Percentiles rank a stretch among this genome's conserved stretches.
These are phyloP conservation scores for Sesia bembeciformis DNA, from an alignment of 2,888 invertebrate species.

Conservation along the genomic window DNA sequence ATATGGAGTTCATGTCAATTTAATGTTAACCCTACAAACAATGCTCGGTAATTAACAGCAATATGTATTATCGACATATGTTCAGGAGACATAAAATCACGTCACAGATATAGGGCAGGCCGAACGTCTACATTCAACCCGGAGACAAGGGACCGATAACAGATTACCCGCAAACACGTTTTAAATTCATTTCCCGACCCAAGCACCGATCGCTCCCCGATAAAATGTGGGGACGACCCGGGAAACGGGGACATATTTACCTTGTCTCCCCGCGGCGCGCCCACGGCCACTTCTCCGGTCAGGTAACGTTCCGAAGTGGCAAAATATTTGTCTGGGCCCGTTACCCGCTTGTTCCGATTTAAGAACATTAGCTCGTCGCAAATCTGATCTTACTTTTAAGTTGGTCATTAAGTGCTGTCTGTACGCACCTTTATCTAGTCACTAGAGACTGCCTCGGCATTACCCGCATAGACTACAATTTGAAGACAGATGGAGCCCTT, in stretches of 20 bases:
- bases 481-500: too few relatives aligned
- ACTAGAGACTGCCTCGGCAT: too few relatives aligned
- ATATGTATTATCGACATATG: too few relatives aligned
- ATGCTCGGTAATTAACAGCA: too few relatives aligned
- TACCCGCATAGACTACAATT: too few relatives aligned
- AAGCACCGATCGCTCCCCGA: constrained; percentile 70
- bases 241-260: constrained; percentile 71
- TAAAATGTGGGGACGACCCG: constrained; percentile 70
- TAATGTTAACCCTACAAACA: too few relatives aligned
- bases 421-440: not conserved
- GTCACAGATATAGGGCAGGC: constrained; percentile 45
- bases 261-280: constrained; percentile 62
- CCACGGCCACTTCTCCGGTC: constrained; percentile 65
- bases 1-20: too few relatives aligned
- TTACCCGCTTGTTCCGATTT: constrained; percentile 62
- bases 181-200: constrained; percentile 75
- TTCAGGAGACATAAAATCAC: constrained; percentile 31
- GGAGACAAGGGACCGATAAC: constrained; percentile 74
- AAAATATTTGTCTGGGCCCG: constrained; percentile 68
- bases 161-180: constrained; percentile 75
- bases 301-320: constrained; percentile 69
- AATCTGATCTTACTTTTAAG: constrained; percentile 7
- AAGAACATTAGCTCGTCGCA: constrained; percentile 46
- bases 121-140: constrained; percentile 67
- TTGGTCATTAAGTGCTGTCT: not conserved